Percentiles rank a stretch among this genome's conserved stretches.
These are phyloP conservation scores for Ennomos fuscantarius DNA, from an alignment of 2,888 invertebrate genomes.

Conservation along the genomic window DNA sequence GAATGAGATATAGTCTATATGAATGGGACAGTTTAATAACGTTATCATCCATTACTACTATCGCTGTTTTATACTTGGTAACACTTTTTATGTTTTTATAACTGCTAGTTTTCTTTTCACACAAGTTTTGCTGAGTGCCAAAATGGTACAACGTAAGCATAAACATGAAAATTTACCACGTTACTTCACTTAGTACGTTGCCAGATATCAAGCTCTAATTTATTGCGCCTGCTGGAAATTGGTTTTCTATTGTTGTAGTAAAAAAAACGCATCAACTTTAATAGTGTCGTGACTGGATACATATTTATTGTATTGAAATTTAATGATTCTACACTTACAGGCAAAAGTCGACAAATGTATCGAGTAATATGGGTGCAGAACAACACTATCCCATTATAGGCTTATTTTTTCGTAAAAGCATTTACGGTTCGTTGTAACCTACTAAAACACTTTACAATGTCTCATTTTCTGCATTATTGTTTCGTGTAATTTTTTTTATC, in stretches of 20 bases:
- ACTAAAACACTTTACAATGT: constrained; percentile 17
- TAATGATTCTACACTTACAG: no score
- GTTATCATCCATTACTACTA: no score
- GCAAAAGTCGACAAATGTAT: no score
- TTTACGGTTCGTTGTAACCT: constrained; percentile 13
- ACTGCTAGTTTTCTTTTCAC: no score
- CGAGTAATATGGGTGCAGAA: neutral
- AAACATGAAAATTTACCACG: constrained; percentile 1
- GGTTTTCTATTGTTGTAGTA: neutral
- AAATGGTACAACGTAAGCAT: neutral
- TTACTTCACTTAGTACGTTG: constrained; percentile 5
- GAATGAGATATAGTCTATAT: no score
- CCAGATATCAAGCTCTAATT: constrained; percentile 4
- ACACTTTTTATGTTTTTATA: no score
- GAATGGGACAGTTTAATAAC: no score
- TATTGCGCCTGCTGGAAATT: neutral
- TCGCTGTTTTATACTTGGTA: no score
- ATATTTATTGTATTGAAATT: no score
- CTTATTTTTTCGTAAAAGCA: constrained; percentile 23
- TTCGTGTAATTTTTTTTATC: constrained; percentile 1
- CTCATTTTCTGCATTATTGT: constrained; percentile 6
- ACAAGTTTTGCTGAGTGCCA: no score
- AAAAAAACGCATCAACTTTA: no score
- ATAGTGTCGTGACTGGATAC: no score
- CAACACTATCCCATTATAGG: constrained; percentile 20